These are phyloP conservation scores for Ectemnius lituratus DNA, from an alignment of 2,888 invertebrate genomes.

Conservation along the genomic window DNA sequence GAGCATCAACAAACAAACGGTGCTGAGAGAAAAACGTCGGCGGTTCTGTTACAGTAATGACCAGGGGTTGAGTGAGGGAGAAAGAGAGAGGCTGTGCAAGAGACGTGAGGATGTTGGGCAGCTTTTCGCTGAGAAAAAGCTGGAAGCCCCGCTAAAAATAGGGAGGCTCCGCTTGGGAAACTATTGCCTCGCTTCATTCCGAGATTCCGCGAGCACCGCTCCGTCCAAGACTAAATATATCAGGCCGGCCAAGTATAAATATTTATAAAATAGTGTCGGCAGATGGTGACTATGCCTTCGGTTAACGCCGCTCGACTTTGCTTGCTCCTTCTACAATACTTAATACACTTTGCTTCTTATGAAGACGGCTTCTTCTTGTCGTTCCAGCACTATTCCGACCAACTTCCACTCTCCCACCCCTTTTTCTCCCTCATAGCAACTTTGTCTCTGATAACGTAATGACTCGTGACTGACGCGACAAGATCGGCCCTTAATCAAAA, in stretches of 20 bases:
- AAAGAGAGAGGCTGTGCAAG: slow-evolving; percentile 15
- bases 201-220: slow-evolving; percentile 43
- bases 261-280: slow-evolving; percentile 72
- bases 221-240: slow-evolving; percentile 66
- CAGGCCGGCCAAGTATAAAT: slow-evolving; percentile 64
- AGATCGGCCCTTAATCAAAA: too few relatives aligned
- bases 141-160: slow-evolving; percentile 62
- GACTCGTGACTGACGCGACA: too few relatives aligned
- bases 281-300: slow-evolving; percentile 60
- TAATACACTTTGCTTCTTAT: slow-evolving; percentile 18
- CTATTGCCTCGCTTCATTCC: slow-evolving; percentile 52
- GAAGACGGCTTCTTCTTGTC: neutral
- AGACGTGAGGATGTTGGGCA: neutral
- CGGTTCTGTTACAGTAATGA: too few relatives aligned
- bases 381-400: too few relatives aligned
- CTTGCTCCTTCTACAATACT: neutral
- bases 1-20: slow-evolving; percentile 30
- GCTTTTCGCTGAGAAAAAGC: slow-evolving; percentile 33
- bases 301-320: neutral
- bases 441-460: too few relatives aligned
- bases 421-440: too few relatives aligned
- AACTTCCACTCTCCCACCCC: too few relatives aligned
- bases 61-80: too few relatives aligned
- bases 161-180: slow-evolving; percentile 35
- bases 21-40: too few relatives aligned